Evolutionary conservation across 2,888 invertebrate species (phyloP).

Genomic region (Elmis aenea): DNA sequence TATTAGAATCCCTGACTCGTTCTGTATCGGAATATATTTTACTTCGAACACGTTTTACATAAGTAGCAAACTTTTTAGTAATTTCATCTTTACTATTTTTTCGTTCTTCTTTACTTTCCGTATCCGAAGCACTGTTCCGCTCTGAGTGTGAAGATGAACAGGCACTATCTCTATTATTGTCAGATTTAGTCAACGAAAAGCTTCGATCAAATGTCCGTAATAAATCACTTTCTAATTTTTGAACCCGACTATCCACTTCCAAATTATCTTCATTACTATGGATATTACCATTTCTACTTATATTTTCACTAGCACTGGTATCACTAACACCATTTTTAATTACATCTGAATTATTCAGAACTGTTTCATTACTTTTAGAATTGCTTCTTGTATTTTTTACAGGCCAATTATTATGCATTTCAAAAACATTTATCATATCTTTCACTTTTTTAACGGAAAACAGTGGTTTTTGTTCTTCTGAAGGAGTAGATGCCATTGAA

Average conservation of each 20-base stretch:
- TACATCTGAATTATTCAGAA: conserved; percentile 4
- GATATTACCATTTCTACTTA: conserved; percentile 3
- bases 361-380: conserved; percentile 1
- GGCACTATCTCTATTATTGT: conserved; percentile 17
- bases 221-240: conserved; percentile 31
- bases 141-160: conserved; percentile 33
- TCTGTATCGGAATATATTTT: conserved; percentile 47
- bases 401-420: background rate
- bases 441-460: conserved; percentile 28
- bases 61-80: conserved; percentile 39
- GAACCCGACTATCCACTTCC: conserved; percentile 26
- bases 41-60: conserved; percentile 46
- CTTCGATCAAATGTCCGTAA: conserved; percentile 33
- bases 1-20: conserved; percentile 34
- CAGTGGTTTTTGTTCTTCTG: conserved; percentile 34
- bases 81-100: conserved; percentile 19
- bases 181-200: conserved; percentile 19
- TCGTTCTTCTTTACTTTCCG: conserved; percentile 23
- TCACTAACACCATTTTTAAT: conserved; percentile 3
- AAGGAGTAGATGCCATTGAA: conserved; percentile 42
- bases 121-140: conserved; percentile 24
- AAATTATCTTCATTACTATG: conserved; percentile 2
- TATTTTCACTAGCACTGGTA: conserved; percentile 3
- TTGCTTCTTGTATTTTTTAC: conserved; percentile 8
- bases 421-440: conserved; percentile 36